Conservation (phyloP, 1,140 invertebrate species). For the Heliconius hewitsoni region DNA sequence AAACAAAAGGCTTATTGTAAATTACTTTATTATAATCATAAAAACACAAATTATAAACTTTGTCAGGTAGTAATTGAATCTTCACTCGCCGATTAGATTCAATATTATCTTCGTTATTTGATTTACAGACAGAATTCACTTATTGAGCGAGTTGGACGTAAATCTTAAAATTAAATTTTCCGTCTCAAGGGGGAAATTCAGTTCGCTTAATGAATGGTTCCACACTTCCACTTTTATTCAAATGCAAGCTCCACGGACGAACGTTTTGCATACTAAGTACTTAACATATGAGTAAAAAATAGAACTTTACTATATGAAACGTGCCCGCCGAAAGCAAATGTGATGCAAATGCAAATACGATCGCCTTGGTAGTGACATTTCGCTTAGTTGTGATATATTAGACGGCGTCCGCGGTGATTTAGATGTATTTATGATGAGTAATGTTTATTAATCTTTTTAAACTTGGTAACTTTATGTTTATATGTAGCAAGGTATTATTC, state of each 20-base stretch:
- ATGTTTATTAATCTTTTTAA: background rate
- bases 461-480: too few species aligned
- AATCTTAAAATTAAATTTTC: constrained; percentile 34
- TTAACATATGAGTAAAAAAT: constrained; percentile 29
- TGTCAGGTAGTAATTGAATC: background rate
- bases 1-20: background rate
- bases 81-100: constrained; percentile 8
- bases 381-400: constrained; percentile 4
- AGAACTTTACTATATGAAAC: constrained; percentile 12
- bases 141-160: constrained; percentile 10
- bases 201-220: constrained; percentile 34
- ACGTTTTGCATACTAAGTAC: constrained; percentile 33
- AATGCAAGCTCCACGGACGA: constrained; percentile 24
- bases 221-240: constrained; percentile 30
- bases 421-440: background rate
- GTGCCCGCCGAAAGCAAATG: constrained; percentile 9
- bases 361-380: background rate
- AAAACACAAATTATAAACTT: constrained; percentile 3
- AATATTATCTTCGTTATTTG: constrained; percentile 9
- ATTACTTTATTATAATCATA: background rate
- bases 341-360: constrained; percentile 2
- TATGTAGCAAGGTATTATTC: background rate
- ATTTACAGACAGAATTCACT: constrained; percentile 17
- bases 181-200: constrained; percentile 22
- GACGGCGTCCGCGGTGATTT: background rate